These are phyloP conservation scores for Drosophila nigromelanica DNA, from an alignment of 1,140 invertebrate genomes.

Conservation along the genomic window DNA sequence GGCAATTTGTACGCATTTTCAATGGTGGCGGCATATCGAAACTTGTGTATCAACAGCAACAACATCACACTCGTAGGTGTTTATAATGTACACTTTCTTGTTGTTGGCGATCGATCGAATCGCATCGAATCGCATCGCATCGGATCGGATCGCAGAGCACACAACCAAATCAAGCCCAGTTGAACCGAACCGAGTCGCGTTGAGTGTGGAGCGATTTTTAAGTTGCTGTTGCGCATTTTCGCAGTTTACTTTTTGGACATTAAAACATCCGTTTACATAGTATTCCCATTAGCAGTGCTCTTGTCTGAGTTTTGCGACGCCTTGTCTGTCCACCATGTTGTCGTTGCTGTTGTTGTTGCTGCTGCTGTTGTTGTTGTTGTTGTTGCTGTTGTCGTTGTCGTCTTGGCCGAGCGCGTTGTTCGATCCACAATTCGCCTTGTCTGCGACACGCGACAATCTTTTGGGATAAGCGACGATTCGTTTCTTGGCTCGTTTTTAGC, in stretches of 20 bases:
- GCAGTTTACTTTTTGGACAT: conserved; percentile 83
- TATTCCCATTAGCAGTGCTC: conserved; percentile 81
- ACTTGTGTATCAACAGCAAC: conserved; percentile 55
- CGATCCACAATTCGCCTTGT: conserved; percentile 52
- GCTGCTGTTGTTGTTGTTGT: conserved; percentile 46
- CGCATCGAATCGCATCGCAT: conserved; percentile 25
- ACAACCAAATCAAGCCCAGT: background rate
- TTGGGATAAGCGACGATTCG: conserved; percentile 17
- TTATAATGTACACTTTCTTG: conserved; percentile 79
- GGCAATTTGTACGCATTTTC: conserved; percentile 78
- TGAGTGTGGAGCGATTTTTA: conserved; percentile 55
- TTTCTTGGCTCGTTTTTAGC: conserved; percentile 45
- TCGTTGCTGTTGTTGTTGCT: conserved; percentile 30
- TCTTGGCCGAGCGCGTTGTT: conserved; percentile 46
- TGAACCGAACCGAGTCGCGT: conserved; percentile 19
- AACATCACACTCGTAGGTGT: conserved; percentile 70
- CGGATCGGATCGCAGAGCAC: conserved; percentile 20
- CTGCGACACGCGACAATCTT: conserved; percentile 81
- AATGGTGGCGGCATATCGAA: conserved; percentile 44
- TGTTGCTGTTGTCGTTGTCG: no score
- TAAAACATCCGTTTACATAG: conserved; percentile 83
- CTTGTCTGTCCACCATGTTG: conserved; percentile 49
- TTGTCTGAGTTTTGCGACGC: conserved; percentile 55
- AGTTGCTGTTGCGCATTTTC: conserved; percentile 63
- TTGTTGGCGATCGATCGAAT: conserved; percentile 48